Percentiles rank a stretch among this genome's conserved stretches.
These are phyloP conservation scores for Tragelaphus buxtoni DNA, from an alignment of 2,113 vertebrate genomes.

Conservation along the genomic window DNA sequence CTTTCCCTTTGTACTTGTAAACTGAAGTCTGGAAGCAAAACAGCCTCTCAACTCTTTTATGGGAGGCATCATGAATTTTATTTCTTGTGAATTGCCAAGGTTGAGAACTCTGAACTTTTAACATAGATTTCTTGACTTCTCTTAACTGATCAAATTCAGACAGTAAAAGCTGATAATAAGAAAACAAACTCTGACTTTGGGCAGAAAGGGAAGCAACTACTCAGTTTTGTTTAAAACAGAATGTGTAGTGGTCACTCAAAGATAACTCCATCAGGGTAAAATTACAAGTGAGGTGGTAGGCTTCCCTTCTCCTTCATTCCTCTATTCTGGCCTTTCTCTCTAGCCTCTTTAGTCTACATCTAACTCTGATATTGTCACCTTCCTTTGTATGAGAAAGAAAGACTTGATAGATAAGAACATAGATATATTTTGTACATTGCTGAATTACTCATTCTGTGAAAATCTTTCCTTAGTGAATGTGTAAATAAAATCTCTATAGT, in stretches of 20 bases:
- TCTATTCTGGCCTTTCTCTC: not conserved
- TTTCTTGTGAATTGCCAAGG: not conserved
- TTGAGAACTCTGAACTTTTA: not conserved
- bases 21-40: not conserved
- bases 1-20: not conserved
- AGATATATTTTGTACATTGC: not conserved
- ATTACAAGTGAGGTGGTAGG: not conserved
- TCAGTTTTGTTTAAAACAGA: not conserved
- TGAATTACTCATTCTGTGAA: constrained; percentile 12
- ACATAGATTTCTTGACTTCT: not conserved
- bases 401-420: not conserved
- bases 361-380: not conserved
- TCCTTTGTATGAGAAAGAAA: not conserved
- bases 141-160: not conserved
- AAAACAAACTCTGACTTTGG: not conserved
- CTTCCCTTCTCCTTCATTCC: not conserved
- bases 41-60: not conserved
- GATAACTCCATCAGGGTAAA: not conserved
- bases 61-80: not conserved
- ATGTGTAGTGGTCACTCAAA: not conserved
- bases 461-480: not conserved
- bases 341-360: not conserved
- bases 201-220: not conserved
- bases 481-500: not conserved
- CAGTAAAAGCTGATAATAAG: not conserved